These are phyloP conservation scores for Shinisaurus crocodilurus DNA, from an alignment of 2,113 vertebrate genomes.

Conservation along the genomic window DNA sequence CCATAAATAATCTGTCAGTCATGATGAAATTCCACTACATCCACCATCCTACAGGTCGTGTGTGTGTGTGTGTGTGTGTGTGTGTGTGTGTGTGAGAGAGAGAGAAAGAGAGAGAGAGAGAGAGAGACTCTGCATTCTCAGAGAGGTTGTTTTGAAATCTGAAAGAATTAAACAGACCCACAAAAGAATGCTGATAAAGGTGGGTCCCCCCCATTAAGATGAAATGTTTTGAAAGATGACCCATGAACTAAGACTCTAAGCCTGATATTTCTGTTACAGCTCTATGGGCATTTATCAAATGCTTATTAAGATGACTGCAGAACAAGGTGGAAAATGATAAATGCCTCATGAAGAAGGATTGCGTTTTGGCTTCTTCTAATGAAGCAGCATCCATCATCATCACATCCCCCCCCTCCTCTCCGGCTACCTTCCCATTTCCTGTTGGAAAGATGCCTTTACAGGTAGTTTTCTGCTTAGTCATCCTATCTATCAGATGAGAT, in stretches of 20 bases:
- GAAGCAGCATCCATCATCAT: slow-evolving; percentile 67
- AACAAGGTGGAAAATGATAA: slow-evolving; percentile 63
- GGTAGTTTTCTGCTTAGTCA: slow-evolving; percentile 57
- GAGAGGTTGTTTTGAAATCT: slow-evolving; percentile 35
- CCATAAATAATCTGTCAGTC: slow-evolving; percentile 35
- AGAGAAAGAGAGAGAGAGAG: not conserved
- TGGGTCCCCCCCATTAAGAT: slow-evolving; percentile 40
- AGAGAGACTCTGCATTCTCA: slow-evolving; percentile 22
- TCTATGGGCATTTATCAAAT: slow-evolving; percentile 70
- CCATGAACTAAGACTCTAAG: slow-evolving; percentile 60
- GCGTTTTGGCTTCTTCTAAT: slow-evolving; percentile 62
- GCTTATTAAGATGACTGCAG: slow-evolving; percentile 59
- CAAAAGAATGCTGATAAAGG: slow-evolving; percentile 41
- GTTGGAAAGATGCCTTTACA: slow-evolving; percentile 52
- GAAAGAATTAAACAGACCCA: slow-evolving; percentile 34
- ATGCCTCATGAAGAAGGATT: slow-evolving; percentile 59
- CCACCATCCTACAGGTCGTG: too few species aligned
- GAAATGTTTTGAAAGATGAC: slow-evolving; percentile 63
- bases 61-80: too few species aligned
- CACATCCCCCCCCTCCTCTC: slow-evolving; percentile 36
- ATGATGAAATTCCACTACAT: slow-evolving; percentile 46
- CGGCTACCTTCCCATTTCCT: slow-evolving; percentile 32
- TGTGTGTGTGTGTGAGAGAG: too few species aligned
- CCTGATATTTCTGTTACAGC: slow-evolving; percentile 56
- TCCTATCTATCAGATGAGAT: slow-evolving; percentile 60